Evolutionary conservation across 1,140 invertebrate genomes (phyloP).

Genomic region (Latrodectus geometricus): DNA sequence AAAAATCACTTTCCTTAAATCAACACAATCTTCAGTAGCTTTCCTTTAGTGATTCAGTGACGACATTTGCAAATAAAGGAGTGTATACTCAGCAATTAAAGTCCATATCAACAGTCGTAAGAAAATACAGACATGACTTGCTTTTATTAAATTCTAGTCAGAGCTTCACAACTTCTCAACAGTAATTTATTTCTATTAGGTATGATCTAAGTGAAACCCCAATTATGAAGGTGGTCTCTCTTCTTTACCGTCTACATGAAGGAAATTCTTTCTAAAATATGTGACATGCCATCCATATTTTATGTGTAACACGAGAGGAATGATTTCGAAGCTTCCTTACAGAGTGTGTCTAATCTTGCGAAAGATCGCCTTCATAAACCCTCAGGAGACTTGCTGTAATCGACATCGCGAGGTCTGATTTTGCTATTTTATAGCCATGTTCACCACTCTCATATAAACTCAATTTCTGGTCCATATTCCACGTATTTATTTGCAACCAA

Average conservation of each 20-base stretch:
- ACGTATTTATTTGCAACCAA: conserved; percentile 17
- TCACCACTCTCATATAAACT: conserved; percentile 44
- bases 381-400: conserved; percentile 12
- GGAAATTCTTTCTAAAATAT: conserved; percentile 14
- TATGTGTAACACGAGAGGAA: conserved; percentile 27
- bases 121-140: no score
- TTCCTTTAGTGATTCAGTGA: no score
- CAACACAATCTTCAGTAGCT: no score
- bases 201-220: conserved; percentile 38
- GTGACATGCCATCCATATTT: conserved; percentile 33
- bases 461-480: conserved; percentile 12
- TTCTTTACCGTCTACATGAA: conserved; percentile 12
- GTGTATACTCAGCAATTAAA: no score
- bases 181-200: conserved; percentile 23
- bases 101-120: no score
- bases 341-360: conserved; percentile 28
- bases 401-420: conserved; percentile 6
- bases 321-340: conserved; percentile 15
- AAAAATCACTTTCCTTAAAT: no score
- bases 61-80: no score
- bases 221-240: conserved; percentile 38
- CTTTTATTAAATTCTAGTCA: no score
- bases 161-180: not conserved
- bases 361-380: conserved; percentile 44
- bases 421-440: conserved; percentile 48